Percentiles rank a stretch among this genome's conserved stretches.
These are phyloP conservation scores for Netelia fuscicornis DNA, from an alignment of 2,888 invertebrate genomes.

Conservation along the genomic window DNA sequence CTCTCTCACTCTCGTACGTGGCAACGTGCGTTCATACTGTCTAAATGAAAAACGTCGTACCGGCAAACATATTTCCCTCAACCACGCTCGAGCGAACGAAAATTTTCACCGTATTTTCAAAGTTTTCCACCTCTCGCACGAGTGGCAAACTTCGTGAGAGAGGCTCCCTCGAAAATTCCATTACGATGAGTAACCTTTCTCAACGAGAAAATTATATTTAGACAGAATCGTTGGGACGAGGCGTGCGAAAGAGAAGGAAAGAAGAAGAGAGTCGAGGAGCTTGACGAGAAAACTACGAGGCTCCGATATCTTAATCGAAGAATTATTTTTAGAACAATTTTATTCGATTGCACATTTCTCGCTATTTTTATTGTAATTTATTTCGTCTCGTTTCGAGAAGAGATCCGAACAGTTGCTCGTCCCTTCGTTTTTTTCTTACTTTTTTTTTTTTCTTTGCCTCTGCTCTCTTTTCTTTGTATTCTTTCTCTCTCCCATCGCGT, in stretches of 20 bases:
- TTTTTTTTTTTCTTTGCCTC: not conserved
- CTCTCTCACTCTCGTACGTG: not conserved
- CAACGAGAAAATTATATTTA: slow-evolving; percentile 67
- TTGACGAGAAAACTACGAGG: not conserved
- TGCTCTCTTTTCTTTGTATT: slow-evolving; percentile 13
- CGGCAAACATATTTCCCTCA: not conserved
- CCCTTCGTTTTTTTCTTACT: slow-evolving; percentile 8
- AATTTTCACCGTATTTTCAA: slow-evolving; percentile 44
- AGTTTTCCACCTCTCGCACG: slow-evolving; percentile 44
- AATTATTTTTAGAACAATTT: not conserved
- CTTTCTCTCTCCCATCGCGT: slow-evolving; percentile 32
- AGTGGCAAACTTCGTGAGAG: slow-evolving; percentile 18
- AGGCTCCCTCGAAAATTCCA: slow-evolving; percentile 54
- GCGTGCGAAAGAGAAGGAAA: slow-evolving; percentile 10
- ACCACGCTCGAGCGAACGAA: not conserved
- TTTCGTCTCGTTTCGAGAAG: slow-evolving; percentile 10
- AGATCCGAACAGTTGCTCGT: slow-evolving; percentile 15
- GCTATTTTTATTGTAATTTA: no score
- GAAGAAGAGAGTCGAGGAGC: not conserved
- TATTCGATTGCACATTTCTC: not conserved
- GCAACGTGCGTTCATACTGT: slow-evolving; percentile 65
- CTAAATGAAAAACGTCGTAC: slow-evolving; percentile 71
- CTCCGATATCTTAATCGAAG: not conserved
- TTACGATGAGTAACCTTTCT: slow-evolving; percentile 63
- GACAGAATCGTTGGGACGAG: slow-evolving; percentile 25